Evolutionary conservation across 2,888 invertebrate genomes (phyloP).

Genomic region (Mythimna vitellina): DNA sequence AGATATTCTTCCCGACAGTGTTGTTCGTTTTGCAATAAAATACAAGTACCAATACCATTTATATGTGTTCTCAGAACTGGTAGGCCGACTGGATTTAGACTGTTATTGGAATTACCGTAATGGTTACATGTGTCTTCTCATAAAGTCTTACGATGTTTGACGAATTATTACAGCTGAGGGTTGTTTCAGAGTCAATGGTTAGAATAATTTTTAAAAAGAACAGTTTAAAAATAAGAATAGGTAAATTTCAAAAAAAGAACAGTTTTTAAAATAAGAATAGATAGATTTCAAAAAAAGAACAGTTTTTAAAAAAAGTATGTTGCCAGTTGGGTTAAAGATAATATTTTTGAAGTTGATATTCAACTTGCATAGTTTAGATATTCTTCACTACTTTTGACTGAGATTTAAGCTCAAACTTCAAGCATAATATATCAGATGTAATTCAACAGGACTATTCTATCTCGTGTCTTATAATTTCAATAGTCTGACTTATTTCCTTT

Average conservation of each 20-base stretch:
- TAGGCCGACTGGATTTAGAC: slow-evolving; percentile 31
- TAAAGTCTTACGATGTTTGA: slow-evolving; percentile 22
- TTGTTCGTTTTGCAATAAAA: slow-evolving; percentile 59
- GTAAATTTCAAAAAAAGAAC: neutral
- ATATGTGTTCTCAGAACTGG: slow-evolving; percentile 47
- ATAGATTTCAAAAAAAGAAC: neutral
- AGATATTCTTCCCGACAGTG: slow-evolving; percentile 50
- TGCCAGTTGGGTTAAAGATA: neutral
- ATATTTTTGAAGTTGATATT: neutral
- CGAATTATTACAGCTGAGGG: slow-evolving; percentile 7
- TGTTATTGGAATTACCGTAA: slow-evolving; percentile 41
- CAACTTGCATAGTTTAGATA: neutral
- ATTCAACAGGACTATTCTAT: slow-evolving; percentile 6
- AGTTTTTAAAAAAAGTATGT: neutral
- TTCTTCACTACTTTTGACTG: no score
- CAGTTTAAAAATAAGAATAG: no score
- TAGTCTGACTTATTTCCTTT: slow-evolving; percentile 3
- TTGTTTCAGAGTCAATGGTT: slow-evolving; percentile 9
- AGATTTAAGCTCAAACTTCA: neutral
- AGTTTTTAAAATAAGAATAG: no score
- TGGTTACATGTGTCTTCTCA: slow-evolving; percentile 9
- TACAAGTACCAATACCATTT: slow-evolving; percentile 38
- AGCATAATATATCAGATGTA: neutral
- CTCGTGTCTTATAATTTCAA: neutral
- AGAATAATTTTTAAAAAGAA: neutral